Evolutionary conservation across 2,888 invertebrate species (phyloP), one percentile per base, ranked within the genome.

Genomic region (Thymelicus sylvestris): DNA sequence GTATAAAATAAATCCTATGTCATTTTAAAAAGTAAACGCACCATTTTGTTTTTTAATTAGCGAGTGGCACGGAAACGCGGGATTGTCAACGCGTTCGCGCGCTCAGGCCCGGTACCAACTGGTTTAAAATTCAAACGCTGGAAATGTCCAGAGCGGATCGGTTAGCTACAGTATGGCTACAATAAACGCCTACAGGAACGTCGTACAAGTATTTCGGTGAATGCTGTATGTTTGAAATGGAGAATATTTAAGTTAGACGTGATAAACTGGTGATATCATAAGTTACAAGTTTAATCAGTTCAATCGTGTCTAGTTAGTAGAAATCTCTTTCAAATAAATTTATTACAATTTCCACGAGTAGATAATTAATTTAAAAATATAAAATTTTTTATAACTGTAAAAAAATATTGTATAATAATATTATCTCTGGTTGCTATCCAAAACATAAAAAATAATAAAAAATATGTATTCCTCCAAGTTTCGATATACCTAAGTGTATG

Each of bases 91-190:
- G 76, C 76, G 75, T 80, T 81, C 84, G 84, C 86, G 81, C 88
- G 87, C 86, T 81, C 82, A 81, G 83, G 82, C 81, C 82, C 82
- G 83, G 82, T 77, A 80, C 76, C 81, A 86, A 90, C 90, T 90
- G 90, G 85, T 83, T 86, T 84, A 84, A 84, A 87, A 83, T 86
- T 87, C 83, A 84, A 88, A 86, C 83, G 74, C 67, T 64, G 66
- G 74, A 75, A 78, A 76, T 76, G 73, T 75, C 73, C 66, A 59
- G 61, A 75, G 75, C 74, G 72, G 68, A 76, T 71, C 66, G 67
- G 57, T 72, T 71, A 24, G 72, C 77, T 74, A 79, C 76, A 77
- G 77, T 77, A 78, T n/a, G 71, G 72, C 77, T 74, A 79, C 76
- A 77, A 78, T 77, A 78, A 78, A 78, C 76, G 75, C 75, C 75